A percentile compares a stretch with the other conserved stretches of the same genome.
Evolutionary conservation across 37 sponge, comb jelly and placozoan species (phyloP).

Genomic region (Eunapius fragilis): DNA sequence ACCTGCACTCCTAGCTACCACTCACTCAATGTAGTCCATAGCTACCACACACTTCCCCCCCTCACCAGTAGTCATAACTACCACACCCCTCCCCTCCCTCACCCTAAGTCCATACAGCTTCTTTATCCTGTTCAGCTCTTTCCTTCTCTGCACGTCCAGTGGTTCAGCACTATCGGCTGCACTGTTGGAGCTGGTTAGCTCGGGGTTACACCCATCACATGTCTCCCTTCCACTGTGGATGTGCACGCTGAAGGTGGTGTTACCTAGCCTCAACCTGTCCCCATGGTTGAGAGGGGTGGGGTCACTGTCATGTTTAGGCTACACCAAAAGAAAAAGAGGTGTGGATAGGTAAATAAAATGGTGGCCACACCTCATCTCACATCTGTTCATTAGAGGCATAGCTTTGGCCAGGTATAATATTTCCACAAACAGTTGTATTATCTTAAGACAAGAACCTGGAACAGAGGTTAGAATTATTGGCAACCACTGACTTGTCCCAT

Average conservation of each 20-base stretch:
- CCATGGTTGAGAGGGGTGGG: constrained; percentile 69
- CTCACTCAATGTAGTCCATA: too few species aligned
- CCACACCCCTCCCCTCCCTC: background rate
- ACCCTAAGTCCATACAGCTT: constrained; percentile 72
- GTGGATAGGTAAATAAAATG: too few species aligned
- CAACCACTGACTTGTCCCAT: too few species aligned
- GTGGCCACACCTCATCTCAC: too few species aligned
- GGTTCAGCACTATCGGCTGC: constrained; percentile 7
- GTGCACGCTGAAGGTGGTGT: constrained; percentile 72
- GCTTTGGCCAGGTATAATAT: too few species aligned
- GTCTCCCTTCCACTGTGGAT: constrained; percentile 79
- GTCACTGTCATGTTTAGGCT: constrained; percentile 65
- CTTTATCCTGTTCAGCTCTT: constrained; percentile 69
- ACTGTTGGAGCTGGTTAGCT: constrained; percentile 10
- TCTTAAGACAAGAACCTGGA: too few species aligned
- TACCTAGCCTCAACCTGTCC: constrained; percentile 60
- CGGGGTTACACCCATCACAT: constrained; percentile 69
- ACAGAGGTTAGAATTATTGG: too few species aligned
- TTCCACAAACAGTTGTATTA: too few species aligned
- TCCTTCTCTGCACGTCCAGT: constrained; percentile 37
- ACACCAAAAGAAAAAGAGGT: background rate
- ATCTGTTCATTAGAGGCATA: too few species aligned
- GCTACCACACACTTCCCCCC: too few species aligned
- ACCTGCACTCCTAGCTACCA: too few species aligned
- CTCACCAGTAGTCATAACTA: background rate